Evolutionary conservation across 1,140 invertebrate genomes (phyloP).

Genomic region (Agrilus planipennis): DNA sequence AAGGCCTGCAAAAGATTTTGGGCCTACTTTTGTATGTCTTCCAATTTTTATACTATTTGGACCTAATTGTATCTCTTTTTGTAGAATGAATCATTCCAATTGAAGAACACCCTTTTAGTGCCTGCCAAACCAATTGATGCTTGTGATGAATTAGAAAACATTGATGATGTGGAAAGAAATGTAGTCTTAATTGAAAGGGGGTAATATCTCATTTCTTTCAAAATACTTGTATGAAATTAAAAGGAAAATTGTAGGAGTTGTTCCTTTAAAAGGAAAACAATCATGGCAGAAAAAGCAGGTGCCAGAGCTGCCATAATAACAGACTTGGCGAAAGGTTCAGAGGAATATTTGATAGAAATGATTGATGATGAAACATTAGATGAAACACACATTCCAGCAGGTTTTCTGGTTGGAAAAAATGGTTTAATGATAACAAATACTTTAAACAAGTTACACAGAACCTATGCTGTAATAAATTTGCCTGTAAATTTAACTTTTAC

Average conservation of each 20-base stretch:
- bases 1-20: slow-evolving; percentile 69
- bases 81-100: slow-evolving; percentile 47
- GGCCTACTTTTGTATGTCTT: slow-evolving; percentile 57
- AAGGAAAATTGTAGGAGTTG: slow-evolving; percentile 47
- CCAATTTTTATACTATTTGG: too few relatives aligned
- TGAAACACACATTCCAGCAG: slow-evolving; percentile 64
- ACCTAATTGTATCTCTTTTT: too few relatives aligned
- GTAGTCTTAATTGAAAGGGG: slow-evolving; percentile 68
- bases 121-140: slow-evolving; percentile 55
- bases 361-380: slow-evolving; percentile 57
- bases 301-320: slow-evolving; percentile 66
- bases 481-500: slow-evolving; percentile 67
- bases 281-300: slow-evolving; percentile 58
- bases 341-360: slow-evolving; percentile 67
- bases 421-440: slow-evolving; percentile 61
- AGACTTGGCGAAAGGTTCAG: slow-evolving; percentile 50
- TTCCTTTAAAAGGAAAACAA: slow-evolving; percentile 66
- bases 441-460: slow-evolving; percentile 42
- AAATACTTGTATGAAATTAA: slow-evolving; percentile 7
- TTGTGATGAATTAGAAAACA: slow-evolving; percentile 53
- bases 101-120: slow-evolving; percentile 52
- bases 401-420: slow-evolving; percentile 70
- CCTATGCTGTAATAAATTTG: slow-evolving; percentile 62
- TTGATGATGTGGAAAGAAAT: slow-evolving; percentile 50
- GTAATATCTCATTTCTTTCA: slow-evolving; percentile 36